These are phyloP conservation scores for Ichneumoninae sp. DNA, from an alignment of 2,888 invertebrate species.

Conservation along the genomic window DNA sequence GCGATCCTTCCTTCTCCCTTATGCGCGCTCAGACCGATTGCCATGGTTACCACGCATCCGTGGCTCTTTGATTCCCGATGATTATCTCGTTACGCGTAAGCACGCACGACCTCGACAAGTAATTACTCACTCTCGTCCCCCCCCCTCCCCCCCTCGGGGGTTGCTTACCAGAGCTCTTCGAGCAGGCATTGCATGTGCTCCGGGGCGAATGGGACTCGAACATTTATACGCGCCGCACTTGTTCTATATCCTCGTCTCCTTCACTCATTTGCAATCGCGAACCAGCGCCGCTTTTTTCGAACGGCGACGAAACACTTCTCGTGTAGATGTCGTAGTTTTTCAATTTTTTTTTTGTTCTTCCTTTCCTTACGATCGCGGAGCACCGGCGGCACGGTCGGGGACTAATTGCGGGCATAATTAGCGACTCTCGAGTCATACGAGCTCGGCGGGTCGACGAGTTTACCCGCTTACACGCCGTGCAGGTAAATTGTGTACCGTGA, in stretches of 20 bases:
- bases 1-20: constrained; percentile 15
- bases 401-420: constrained; percentile 81
- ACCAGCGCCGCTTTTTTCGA: constrained; percentile 53
- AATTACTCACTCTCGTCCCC: constrained; percentile 58
- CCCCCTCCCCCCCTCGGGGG: constrained; percentile 33
- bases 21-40: not conserved
- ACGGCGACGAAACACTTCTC: constrained; percentile 34
- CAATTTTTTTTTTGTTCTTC: not conserved
- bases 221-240: not conserved
- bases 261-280: constrained; percentile 76
- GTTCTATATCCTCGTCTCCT: constrained; percentile 13
- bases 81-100: constrained; percentile 61
- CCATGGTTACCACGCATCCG: constrained; percentile 25
- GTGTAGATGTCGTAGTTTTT: constrained; percentile 5
- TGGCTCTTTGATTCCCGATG: constrained; percentile 56
- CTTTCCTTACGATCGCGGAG: constrained; percentile 64
- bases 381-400: constrained; percentile 58
- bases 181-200: constrained; percentile 23
- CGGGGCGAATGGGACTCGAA: constrained; percentile 24
- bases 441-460: constrained; percentile 26
- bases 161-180: constrained; percentile 25
- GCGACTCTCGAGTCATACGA: constrained; percentile 69
- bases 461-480: constrained; percentile 14
- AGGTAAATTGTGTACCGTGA: constrained; percentile 32
- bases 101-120: constrained; percentile 50